phyloP scores from a whole-genome alignment of 2,113 vertebrate species.

The Hemiprocne comata region DNA sequence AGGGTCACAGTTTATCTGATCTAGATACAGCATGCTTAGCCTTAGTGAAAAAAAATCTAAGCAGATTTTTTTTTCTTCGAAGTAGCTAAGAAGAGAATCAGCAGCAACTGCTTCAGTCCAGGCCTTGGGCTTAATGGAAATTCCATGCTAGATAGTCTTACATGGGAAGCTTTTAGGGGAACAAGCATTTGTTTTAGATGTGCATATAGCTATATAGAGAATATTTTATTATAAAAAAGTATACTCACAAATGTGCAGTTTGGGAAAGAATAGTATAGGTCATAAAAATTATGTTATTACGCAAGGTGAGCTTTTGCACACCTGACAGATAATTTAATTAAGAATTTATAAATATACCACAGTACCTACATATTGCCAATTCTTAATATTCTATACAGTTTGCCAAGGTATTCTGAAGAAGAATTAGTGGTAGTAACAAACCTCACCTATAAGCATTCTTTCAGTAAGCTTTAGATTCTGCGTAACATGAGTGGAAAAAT shows the following conservation, averaged over 20 bases:
- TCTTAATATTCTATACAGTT: neutral
- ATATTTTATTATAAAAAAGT: neutral
- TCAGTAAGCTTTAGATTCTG: neutral
- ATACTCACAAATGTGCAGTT: neutral
- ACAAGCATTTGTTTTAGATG: neutral
- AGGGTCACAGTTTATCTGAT: conserved; percentile 72
- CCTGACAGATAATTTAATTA: neutral
- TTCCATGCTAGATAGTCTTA: neutral
- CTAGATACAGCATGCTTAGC: conserved; percentile 61
- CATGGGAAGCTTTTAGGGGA: neutral
- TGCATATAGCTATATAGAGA: neutral
- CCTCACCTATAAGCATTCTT: neutral
- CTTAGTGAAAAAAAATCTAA: conserved; percentile 31
- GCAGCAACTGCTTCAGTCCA: neutral
- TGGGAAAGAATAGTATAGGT: neutral
- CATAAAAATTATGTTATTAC: neutral
- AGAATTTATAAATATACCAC: neutral
- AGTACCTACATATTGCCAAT: neutral
- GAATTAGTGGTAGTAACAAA: neutral
- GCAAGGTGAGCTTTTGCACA: neutral
- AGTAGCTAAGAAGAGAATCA: conserved; percentile 49
- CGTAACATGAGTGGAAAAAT: neutral
- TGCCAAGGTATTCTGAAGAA: neutral
- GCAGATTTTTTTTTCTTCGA: conserved; percentile 14
- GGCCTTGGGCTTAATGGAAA: neutral